Evolutionary conservation across 2,888 invertebrate genomes (phyloP), one percentile per base, ranked within the genome.

Genomic region (Pasiphila rectangulata): DNA sequence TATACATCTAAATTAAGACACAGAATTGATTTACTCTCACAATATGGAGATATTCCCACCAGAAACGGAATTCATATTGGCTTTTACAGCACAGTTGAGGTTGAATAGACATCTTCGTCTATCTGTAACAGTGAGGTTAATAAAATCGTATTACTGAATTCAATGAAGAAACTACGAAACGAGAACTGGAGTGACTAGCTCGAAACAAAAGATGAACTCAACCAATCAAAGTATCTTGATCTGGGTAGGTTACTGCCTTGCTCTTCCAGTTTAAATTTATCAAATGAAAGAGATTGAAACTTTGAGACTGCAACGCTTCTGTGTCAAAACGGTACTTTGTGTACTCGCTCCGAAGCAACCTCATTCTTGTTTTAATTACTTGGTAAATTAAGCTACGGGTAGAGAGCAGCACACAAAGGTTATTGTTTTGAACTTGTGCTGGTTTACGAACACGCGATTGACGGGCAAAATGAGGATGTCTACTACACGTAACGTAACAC

Each of bases 381-480:
- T 51, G 47, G 51, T 46, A 59, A 34, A 53, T 56, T 54, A 44
- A 46, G 52, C 46, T 56, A 54, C 56, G 32, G 46, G 54, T 21
- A 25, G 36, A 25, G 36, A 44, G 37, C 36, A 50, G 46, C 43
- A 32, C 46, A 53, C 52, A 52, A 40, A 45, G 50, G 54, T 57
- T 59, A 56, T 59, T 54, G 53, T 56, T 61, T 60, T 63, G 62
- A 64, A 70, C 62, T 61, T 59, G 53, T 49, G 46, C 51, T 49
- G 46, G 56, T 30, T 40, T 57, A 60, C 63, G 64, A 69, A 69
- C 70, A 69, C 63, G 71, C 72, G 70, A 76, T 78, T 79, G 80
- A 78, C 77, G 75, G 67, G 64, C 67, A 59, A 76, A 79, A 77
- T 79, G 75, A 76, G 78, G 73, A 79, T 72, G 72, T 77, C 73